Percentiles rank a stretch among this genome's conserved stretches.
These are phyloP conservation scores for Atherix ibis DNA, from an alignment of 2,888 invertebrate species.

Conservation along the genomic window DNA sequence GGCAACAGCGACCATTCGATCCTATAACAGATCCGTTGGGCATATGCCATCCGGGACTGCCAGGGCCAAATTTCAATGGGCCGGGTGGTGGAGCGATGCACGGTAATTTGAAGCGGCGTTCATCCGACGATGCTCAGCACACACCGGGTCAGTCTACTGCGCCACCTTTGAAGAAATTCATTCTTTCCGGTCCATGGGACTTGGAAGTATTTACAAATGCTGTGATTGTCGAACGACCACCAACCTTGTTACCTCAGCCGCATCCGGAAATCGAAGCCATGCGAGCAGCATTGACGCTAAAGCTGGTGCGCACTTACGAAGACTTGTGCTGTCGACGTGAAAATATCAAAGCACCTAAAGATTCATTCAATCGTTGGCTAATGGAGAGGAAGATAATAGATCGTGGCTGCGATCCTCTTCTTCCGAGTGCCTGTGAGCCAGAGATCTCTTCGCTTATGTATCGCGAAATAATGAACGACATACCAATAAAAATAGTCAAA, in stretches of 20 bases:
- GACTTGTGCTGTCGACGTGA: constrained; percentile 87
- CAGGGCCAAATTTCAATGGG: constrained; percentile 31
- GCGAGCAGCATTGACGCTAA: constrained; percentile 64
- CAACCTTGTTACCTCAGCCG: constrained; percentile 73
- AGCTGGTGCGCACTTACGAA: constrained; percentile 80
- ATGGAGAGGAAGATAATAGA: constrained; percentile 90
- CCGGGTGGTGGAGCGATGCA: constrained; percentile 18
- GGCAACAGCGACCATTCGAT: constrained; percentile 62
- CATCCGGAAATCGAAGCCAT: constrained; percentile 89
- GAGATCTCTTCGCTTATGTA: constrained; percentile 92
- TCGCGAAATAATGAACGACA: constrained; percentile 95
- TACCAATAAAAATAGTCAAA: constrained; percentile 88
- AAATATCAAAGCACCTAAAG: constrained; percentile 87
- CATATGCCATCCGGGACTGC: constrained; percentile 39
- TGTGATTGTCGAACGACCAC: constrained; percentile 61
- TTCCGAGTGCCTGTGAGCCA: constrained; percentile 82
- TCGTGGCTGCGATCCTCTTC: constrained; percentile 73
- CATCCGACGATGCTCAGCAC: constrained; percentile 30
- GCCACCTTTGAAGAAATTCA: constrained; percentile 71
- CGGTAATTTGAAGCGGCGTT: constrained; percentile 23
- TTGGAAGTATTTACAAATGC: constrained; percentile 85
- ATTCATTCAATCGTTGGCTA: constrained; percentile 92
- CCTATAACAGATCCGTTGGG: constrained; percentile 84
- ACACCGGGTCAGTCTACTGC: constrained; percentile 21
- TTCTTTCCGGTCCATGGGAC: constrained; percentile 87